phyloP scores from a whole-genome alignment of 2,113 vertebrate genomes.

The Cebidichthys violaceus region DNA sequence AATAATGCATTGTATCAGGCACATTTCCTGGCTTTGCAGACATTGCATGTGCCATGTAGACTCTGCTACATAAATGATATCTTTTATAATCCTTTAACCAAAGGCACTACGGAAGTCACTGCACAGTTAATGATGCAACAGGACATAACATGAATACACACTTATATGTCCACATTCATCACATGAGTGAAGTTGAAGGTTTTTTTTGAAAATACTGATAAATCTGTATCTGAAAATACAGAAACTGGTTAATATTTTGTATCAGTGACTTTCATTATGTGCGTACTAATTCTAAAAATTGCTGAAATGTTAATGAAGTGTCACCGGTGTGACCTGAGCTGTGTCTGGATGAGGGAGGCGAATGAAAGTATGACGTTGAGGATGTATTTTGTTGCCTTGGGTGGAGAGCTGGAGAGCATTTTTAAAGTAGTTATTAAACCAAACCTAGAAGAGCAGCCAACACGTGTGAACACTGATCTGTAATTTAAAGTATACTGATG shows the following conservation, averaged over 20 bases:
- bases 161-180: background rate
- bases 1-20: background rate
- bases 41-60: background rate
- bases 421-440: conserved; percentile 57
- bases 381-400: conserved; percentile 30
- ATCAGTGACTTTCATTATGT: background rate
- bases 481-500: conserved; percentile 62
- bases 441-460: conserved; percentile 51
- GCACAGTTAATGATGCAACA: background rate
- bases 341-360: background rate
- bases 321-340: background rate
- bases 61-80: background rate
- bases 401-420: conserved; percentile 26
- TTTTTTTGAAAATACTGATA: no score
- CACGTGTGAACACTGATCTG: conserved; percentile 56
- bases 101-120: background rate
- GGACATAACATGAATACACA: background rate
- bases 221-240: no score
- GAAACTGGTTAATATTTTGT: no score
- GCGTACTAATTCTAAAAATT: background rate
- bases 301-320: background rate
- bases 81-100: background rate
- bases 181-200: background rate
- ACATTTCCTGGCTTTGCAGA: background rate
- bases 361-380: background rate